Conservation (phyloP, 2,113 vertebrate species). For the Urocolius indicus region DNA sequence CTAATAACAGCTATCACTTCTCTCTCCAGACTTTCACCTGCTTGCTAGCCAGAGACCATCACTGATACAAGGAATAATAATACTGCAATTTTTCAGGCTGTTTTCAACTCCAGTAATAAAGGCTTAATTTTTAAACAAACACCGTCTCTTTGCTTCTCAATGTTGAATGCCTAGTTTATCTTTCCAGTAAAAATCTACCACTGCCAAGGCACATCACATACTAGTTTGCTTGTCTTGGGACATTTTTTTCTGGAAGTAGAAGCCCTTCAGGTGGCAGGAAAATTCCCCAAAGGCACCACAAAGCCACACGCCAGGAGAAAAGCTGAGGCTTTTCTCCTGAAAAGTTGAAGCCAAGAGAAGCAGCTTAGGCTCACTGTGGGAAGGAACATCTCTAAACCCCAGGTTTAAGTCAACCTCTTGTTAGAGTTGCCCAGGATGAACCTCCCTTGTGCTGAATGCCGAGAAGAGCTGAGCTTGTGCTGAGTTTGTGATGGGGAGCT, state of each 20-base stretch:
- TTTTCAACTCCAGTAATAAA: background rate
- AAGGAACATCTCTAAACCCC: background rate
- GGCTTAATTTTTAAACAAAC: background rate
- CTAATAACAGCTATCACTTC: background rate
- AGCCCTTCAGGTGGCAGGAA: background rate
- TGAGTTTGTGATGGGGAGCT: background rate
- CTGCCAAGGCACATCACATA: background rate
- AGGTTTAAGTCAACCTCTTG: background rate
- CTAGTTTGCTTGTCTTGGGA: background rate
- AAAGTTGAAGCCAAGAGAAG: background rate
- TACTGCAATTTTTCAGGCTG: background rate
- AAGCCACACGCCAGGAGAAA: background rate
- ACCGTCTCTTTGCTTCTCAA: background rate
- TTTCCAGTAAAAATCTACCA: background rate
- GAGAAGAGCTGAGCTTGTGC: background rate
- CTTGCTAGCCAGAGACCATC: background rate
- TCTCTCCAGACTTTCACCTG: background rate
- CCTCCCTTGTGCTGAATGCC: background rate
- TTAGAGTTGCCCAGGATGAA: background rate
- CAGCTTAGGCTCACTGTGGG: background rate
- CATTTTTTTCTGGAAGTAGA: background rate
- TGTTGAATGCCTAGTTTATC: background rate
- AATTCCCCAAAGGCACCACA: background rate
- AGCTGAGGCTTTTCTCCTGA: background rate
- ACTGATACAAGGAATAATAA: background rate